These are phyloP conservation scores for Melangyna quadrimaculata DNA, from an alignment of 2,888 invertebrate species.

Conservation along the genomic window DNA sequence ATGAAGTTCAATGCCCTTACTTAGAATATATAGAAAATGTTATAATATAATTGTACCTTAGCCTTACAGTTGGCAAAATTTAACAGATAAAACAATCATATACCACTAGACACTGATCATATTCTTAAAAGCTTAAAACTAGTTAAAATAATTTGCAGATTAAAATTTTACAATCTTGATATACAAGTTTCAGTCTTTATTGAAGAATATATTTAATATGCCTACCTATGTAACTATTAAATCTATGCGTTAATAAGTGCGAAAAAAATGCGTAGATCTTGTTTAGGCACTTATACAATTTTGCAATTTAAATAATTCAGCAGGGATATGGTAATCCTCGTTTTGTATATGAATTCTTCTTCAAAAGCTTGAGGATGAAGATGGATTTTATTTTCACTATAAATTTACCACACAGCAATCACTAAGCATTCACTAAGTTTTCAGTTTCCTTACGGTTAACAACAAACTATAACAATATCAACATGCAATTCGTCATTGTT, in stretches of 20 bases:
- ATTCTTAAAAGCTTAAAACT: no score
- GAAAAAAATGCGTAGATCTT: constrained; percentile 7
- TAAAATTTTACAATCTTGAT: background rate
- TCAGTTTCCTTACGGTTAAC: constrained; percentile 65
- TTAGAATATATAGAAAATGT: no score
- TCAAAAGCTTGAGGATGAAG: background rate
- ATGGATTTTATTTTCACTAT: constrained; percentile 44
- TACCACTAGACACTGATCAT: no score
- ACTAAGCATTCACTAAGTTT: constrained; percentile 65
- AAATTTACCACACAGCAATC: constrained; percentile 45
- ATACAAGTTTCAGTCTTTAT: background rate
- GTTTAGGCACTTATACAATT: constrained; percentile 25
- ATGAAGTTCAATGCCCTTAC: no score
- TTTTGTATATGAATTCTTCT: constrained; percentile 33
- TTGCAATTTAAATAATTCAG: constrained; percentile 49
- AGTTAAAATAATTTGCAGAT: no score
- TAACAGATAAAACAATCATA: no score
- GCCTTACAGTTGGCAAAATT: no score
- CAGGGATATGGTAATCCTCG: constrained; percentile 2
- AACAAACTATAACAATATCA: constrained; percentile 60
- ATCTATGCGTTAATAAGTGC: background rate
- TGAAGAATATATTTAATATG: background rate
- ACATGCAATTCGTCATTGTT: constrained; percentile 77
- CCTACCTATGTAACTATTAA: no score
- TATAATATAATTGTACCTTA: no score